Percentiles rank a stretch among this genome's conserved stretches.
phyloP scores from a whole-genome alignment of 2,797 vertebrate genomes.

The Trichosurus vulpecula region DNA sequence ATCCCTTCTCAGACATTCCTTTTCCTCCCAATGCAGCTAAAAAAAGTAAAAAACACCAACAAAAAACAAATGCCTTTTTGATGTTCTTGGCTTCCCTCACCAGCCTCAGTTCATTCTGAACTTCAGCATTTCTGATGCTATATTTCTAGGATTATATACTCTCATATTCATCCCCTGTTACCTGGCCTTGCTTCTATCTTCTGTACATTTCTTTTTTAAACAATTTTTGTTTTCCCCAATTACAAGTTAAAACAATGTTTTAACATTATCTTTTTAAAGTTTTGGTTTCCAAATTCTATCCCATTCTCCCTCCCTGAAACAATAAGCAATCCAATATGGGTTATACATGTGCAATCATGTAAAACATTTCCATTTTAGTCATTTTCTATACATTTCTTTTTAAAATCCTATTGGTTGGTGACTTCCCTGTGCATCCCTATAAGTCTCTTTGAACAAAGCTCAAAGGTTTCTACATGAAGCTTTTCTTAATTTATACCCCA shows the following conservation, averaged over 20 bases:
- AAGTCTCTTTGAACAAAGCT: not conserved
- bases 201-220: not conserved
- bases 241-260: not conserved
- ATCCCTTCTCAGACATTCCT: not conserved
- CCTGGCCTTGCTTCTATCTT: not conserved
- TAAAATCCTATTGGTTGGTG: not conserved
- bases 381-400: not conserved
- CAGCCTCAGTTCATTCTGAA: not conserved
- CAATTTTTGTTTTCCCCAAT: not conserved
- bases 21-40: not conserved
- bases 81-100: not conserved
- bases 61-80: not conserved
- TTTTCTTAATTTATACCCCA: not conserved
- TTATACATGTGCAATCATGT: not conserved
- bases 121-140: not conserved
- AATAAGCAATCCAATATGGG: not conserved
- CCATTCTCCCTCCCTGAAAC: not conserved
- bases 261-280: not conserved
- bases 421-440: not conserved
- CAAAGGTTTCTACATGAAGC: not conserved
- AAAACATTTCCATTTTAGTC: not conserved
- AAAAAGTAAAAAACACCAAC: not conserved
- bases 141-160: too few relatives aligned
- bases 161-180: not conserved
- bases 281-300: not conserved